Conservation (phyloP, 2,113 vertebrate species). For the Panthera tigris region DNA sequence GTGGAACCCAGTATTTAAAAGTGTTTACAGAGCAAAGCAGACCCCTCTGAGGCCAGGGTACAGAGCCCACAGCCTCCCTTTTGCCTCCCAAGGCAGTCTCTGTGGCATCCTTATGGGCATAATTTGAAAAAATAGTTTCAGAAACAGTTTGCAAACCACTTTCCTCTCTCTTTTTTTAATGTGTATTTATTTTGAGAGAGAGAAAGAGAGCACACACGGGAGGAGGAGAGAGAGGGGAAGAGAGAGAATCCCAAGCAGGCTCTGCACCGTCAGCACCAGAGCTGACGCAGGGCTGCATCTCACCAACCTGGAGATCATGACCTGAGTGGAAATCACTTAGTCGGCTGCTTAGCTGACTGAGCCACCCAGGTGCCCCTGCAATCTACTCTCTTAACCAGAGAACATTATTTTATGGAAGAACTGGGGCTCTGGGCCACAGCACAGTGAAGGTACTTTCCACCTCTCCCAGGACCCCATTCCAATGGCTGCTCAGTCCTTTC, state of each 20-base stretch:
- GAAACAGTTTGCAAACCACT: background rate
- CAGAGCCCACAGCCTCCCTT: background rate
- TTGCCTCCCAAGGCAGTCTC: no score
- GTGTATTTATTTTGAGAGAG: no score
- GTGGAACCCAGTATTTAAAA: background rate
- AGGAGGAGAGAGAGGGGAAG: no score
- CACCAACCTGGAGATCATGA: no score
- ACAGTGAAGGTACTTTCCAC: background rate
- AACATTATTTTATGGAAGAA: background rate
- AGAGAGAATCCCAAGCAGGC: no score
- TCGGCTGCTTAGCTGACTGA: no score
- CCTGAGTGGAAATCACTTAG: no score
- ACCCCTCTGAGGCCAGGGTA: rapidly evolving
- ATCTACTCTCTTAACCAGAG: background rate
- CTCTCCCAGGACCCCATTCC: background rate
- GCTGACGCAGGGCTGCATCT: no score
- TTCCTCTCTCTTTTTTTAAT: background rate
- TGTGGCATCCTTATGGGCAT: background rate
- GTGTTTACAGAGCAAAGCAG: background rate
- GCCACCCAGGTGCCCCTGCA: background rate
- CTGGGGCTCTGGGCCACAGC: background rate
- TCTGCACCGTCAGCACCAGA: no score
- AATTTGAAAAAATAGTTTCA: background rate
- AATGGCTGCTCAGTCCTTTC: background rate
- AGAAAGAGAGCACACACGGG: no score